phyloP scores from a whole-genome alignment of 2,888 invertebrate species.

The Acanthopleura granulata region DNA sequence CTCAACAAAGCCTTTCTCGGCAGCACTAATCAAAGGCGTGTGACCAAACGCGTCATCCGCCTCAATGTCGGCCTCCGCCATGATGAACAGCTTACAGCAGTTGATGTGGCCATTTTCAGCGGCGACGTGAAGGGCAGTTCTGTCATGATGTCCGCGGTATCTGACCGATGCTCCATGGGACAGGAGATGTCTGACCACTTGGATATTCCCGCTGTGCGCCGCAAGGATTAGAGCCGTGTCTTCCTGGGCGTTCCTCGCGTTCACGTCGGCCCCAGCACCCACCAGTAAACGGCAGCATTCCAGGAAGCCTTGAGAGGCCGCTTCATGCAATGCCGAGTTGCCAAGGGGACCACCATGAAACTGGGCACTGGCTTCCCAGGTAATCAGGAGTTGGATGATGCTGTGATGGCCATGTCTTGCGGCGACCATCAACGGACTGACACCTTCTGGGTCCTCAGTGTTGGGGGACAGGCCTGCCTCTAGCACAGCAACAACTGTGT shows the following conservation, averaged over 20 bases:
- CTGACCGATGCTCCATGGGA: constrained; percentile 52
- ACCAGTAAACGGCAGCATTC: constrained; percentile 51
- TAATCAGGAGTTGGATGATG: constrained; percentile 49
- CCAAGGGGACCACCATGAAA: constrained; percentile 43
- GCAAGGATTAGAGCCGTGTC: constrained; percentile 63
- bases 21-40: constrained; percentile 59
- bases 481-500: constrained; percentile 45
- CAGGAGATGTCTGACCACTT: constrained; percentile 54
- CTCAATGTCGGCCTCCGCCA: constrained; percentile 54
- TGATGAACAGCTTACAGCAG: constrained; percentile 49
- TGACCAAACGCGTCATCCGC: constrained; percentile 61
- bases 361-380: constrained; percentile 52
- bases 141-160: constrained; percentile 55
- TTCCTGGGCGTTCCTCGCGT: constrained; percentile 49
- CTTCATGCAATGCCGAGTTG: constrained; percentile 56
- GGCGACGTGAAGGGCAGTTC: constrained; percentile 60
- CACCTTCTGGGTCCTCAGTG: constrained; percentile 37
- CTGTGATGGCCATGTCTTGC: constrained; percentile 45
- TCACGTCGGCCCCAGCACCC: constrained; percentile 52
- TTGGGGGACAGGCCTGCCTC: constrained; percentile 48
- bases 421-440: constrained; percentile 46
- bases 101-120: constrained; percentile 58
- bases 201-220: constrained; percentile 53
- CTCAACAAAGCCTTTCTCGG: constrained; percentile 59
- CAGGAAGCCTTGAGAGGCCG: constrained; percentile 52